Percentiles rank a stretch among this genome's conserved stretches.
Conservation (phyloP, 2,888 invertebrate genomes). For the Macaria liturata region DNA sequence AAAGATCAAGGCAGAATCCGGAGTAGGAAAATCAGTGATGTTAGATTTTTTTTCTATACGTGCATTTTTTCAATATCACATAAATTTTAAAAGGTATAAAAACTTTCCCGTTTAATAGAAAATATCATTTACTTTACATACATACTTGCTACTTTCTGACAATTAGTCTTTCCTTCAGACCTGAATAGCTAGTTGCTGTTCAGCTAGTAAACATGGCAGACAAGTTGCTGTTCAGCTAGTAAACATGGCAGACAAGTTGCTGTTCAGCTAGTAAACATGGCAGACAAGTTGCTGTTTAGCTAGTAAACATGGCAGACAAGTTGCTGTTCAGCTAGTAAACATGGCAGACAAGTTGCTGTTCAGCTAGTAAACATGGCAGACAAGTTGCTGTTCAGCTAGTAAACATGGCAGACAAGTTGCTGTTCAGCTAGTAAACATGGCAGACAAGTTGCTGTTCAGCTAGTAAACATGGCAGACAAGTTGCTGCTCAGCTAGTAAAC, state of each 20-base stretch:
- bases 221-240: constrained; percentile 2
- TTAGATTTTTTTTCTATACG: too few relatives aligned
- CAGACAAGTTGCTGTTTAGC: constrained; percentile 5
- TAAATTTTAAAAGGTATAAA: too few relatives aligned
- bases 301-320: not conserved
- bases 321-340: not conserved
- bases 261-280: not conserved
- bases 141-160: too few relatives aligned
- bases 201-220: not conserved
- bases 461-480: not conserved
- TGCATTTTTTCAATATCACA: too few relatives aligned
- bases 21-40: too few relatives aligned
- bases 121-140: too few relatives aligned
- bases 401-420: constrained; percentile 2
- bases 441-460: constrained; percentile 6
- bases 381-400: constrained; percentile 2
- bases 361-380: not conserved
- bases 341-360: constrained; percentile 6
- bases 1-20: too few relatives aligned
- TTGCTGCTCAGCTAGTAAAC: not conserved
- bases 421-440: not conserved
- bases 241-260: constrained; percentile 2
- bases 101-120: too few relatives aligned
- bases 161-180: too few relatives aligned
- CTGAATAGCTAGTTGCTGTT: too few relatives aligned